Evolutionary conservation across 2,113 vertebrate genomes (phyloP).

Genomic region (Tragelaphus imberbis): DNA sequence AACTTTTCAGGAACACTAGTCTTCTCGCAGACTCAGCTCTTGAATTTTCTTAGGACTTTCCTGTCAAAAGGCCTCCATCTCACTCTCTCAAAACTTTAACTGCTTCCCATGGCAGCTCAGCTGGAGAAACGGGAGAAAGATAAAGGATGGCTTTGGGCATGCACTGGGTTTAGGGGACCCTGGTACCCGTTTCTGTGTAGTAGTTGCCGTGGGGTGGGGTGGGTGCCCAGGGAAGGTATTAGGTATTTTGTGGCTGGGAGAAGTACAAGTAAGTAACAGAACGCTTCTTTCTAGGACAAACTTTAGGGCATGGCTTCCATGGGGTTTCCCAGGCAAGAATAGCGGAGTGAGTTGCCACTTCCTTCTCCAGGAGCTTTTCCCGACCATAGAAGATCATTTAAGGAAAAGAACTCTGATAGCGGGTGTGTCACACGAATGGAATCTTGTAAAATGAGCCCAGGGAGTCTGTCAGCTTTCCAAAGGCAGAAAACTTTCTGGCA

Average conservation of each 20-base stretch:
- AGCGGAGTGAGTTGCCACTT: fast-evolving
- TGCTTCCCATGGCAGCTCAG: neutral
- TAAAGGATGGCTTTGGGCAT: too few species aligned
- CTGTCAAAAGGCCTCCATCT: neutral
- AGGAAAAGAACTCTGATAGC: neutral
- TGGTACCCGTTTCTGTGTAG: neutral
- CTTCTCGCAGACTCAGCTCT: neutral
- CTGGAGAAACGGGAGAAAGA: neutral
- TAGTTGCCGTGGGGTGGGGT: neutral
- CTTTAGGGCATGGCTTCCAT: neutral
- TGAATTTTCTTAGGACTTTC: neutral
- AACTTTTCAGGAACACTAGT: neutral
- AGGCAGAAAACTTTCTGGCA: neutral
- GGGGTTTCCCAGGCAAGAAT: neutral
- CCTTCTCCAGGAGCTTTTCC: neutral
- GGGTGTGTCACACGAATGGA: neutral
- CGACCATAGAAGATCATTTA: neutral
- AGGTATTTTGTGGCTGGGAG: neutral
- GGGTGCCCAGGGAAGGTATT: neutral
- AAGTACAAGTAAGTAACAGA: neutral
- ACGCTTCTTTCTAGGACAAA: neutral
- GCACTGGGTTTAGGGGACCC: neutral
- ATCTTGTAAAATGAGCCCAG: neutral
- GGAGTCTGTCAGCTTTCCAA: neutral
- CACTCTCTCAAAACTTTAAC: neutral